Percentiles rank a stretch among this genome's conserved stretches.
phyloP scores from a whole-genome alignment of 2,113 vertebrate genomes.

The Miniopterus natalensis region DNA sequence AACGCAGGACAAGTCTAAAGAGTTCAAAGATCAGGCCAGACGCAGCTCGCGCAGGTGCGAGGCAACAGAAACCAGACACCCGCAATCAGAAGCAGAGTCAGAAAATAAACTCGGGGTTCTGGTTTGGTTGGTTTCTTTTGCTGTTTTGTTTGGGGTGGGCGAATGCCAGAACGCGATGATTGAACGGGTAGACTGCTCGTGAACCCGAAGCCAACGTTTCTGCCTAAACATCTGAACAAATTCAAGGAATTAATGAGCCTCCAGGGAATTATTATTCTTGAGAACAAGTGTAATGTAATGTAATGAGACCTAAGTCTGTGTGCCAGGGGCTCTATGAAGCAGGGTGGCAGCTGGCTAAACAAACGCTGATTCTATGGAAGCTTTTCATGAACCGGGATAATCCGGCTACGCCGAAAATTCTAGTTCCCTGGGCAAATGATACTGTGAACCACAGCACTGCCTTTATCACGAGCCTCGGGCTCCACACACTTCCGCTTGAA shows the following conservation, averaged over 20 bases:
- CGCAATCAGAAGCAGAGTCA: background rate
- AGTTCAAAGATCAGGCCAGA: background rate
- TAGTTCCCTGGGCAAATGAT: background rate
- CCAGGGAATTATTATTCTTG: background rate
- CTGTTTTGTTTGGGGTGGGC: background rate
- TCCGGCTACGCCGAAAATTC: background rate
- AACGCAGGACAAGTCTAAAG: background rate
- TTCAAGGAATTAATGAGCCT: background rate
- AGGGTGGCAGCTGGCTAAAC: background rate
- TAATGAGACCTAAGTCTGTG: background rate
- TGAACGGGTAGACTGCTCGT: background rate
- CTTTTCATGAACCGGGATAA: background rate
- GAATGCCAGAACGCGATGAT: background rate
- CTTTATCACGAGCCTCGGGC: background rate
- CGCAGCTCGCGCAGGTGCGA: fast-evolving
- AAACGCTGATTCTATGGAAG: background rate
- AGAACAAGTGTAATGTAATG: background rate
- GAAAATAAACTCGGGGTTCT: background rate
- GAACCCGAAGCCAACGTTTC: background rate
- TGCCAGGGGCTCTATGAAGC: background rate
- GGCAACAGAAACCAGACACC: background rate
- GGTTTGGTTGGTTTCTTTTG: background rate
- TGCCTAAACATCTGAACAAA: background rate
- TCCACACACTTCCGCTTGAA: background rate
- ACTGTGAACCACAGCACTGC: background rate